These are phyloP conservation scores for Hypotaenidia philippensis DNA, from an alignment of 2,797 vertebrate species.

Conservation along the genomic window DNA sequence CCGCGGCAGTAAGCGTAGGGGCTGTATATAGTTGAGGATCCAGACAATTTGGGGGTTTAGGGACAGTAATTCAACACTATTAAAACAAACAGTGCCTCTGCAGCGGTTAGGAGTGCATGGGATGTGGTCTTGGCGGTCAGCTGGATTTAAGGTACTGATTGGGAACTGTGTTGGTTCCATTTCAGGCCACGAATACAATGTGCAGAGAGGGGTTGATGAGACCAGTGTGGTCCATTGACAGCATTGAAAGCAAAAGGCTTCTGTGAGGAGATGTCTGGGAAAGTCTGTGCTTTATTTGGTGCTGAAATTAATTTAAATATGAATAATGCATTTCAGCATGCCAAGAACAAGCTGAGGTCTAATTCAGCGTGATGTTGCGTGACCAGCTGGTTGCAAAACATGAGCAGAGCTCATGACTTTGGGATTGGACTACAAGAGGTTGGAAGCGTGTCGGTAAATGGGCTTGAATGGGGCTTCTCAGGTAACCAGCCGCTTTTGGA, in stretches of 20 bases:
- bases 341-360: not conserved
- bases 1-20: not conserved
- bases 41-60: fast-evolving
- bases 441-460: not conserved
- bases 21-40: not conserved
- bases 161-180: fast-evolving
- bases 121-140: not conserved
- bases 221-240: fast-evolving
- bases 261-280: not conserved
- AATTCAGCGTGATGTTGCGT: not conserved
- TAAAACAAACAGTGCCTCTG: fast-evolving
- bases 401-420: not conserved
- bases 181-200: fast-evolving
- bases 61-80: not conserved
- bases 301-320: not conserved
- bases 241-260: not conserved
- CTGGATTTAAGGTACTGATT: not conserved
- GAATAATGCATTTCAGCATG: not conserved
- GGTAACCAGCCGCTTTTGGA: not conserved
- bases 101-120: fast-evolving
- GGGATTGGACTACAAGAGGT: not conserved
- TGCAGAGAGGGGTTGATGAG: not conserved
- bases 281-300: not conserved
- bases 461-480: not conserved
- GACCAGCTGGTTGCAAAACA: not conserved